A percentile compares a stretch with the other conserved stretches of the same genome.
These are phyloP conservation scores for Setipinna tenuifilis DNA, from an alignment of 2,797 vertebrate genomes.

Conservation along the genomic window DNA sequence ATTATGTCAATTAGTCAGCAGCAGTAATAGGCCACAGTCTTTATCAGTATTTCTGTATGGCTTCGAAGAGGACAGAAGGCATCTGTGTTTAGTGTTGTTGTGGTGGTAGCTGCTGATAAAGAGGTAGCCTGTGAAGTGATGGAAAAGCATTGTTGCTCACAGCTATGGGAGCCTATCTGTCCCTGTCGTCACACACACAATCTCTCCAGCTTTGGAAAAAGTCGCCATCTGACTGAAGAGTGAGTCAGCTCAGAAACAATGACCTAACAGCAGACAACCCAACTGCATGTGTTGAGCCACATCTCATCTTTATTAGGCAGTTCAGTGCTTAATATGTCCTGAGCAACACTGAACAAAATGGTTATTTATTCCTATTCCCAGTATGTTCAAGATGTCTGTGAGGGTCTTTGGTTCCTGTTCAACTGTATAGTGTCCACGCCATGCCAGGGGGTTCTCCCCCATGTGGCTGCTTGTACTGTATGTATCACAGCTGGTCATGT, in stretches of 20 bases:
- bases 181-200: background rate
- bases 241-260: background rate
- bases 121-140: constrained; percentile 7
- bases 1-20: background rate
- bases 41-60: background rate
- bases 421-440: too few species aligned
- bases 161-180: constrained; percentile 55
- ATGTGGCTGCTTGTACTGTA: too few species aligned
- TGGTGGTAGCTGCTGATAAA: background rate
- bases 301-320: background rate
- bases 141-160: constrained; percentile 51
- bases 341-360: background rate
- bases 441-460: too few species aligned
- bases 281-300: background rate
- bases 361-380: background rate
- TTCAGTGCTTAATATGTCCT: background rate
- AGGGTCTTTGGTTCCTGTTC: too few species aligned
- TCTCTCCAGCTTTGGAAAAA: constrained; percentile 4
- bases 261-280: too few species aligned
- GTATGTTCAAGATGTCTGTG: background rate
- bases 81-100: background rate
- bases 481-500: too few species aligned
- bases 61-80: background rate
- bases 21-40: background rate
- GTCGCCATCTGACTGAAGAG: background rate